Percentiles rank a stretch among this genome's conserved stretches.
These are phyloP conservation scores for Pomacea canaliculata DNA, from an alignment of 2,888 invertebrate species.

Conservation along the genomic window DNA sequence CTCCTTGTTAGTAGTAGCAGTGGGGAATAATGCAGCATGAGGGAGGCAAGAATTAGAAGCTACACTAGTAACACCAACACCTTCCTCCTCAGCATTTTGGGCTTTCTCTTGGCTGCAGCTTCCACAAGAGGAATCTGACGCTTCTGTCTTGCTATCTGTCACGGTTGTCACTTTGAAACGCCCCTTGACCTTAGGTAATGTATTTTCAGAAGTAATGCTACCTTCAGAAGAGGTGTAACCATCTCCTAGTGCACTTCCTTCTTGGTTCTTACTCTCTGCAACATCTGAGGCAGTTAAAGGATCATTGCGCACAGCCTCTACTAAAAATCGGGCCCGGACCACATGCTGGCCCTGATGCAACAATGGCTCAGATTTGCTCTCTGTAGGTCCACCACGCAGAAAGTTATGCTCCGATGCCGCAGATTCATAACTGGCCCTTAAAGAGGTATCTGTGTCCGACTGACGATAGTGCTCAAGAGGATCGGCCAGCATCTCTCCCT, in stretches of 20 bases:
- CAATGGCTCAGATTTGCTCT: conserved; percentile 31
- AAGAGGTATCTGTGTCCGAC: not conserved
- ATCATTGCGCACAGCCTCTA: conserved; percentile 43
- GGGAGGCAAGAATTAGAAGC: conserved; percentile 9
- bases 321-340: conserved; percentile 48
- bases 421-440: not conserved
- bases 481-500: not conserved
- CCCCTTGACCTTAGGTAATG: conserved; percentile 19
- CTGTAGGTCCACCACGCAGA: conserved; percentile 17
- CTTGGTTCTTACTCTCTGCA: conserved; percentile 18
- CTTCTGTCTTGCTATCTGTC: conserved; percentile 29
- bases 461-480: conserved; percentile 1
- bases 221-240: conserved; percentile 13
- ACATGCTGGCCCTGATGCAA: conserved; percentile 27
- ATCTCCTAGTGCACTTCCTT: conserved; percentile 20
- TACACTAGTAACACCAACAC: conserved; percentile 5
- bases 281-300: not conserved
- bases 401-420: not conserved
- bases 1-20: conserved; percentile 23
- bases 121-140: conserved; percentile 8
- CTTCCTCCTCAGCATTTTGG: conserved; percentile 5
- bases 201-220: conserved; percentile 6
- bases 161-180: conserved; percentile 23
- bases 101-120: conserved; percentile 1
- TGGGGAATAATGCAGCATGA: not conserved